Evolutionary conservation across 2,113 vertebrate species (phyloP), one percentile per base, ranked within the genome.

Genomic region (Pomatostomus ruficeps): DNA sequence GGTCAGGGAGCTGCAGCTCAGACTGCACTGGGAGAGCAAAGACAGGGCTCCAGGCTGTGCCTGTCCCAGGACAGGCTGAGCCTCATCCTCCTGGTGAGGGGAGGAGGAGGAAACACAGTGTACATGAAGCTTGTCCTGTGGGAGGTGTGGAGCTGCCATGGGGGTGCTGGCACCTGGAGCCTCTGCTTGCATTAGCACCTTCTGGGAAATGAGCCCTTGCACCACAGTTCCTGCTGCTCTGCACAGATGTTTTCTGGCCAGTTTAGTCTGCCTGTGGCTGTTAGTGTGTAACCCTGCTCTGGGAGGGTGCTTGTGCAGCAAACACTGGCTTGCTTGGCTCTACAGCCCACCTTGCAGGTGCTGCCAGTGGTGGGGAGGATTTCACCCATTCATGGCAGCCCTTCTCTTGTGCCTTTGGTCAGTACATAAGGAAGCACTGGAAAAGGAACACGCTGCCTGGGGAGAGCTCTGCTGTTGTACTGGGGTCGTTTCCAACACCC

Each of bases 51-150:
- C 31, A 33, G 40, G 40, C 51, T 17, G 14, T 40, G 33, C 33
- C 57, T 48, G 71, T 57, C 42, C 49, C 0, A 0, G 61, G 51
- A 31, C 46, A 24, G 49, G 43, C 72, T 55, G 45, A 88, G 51
- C 57, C 66, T n/a, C 1, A 0, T 62, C 28, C 17, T 48, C n/a
- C 40, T 1, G 7, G 19, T 0, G 1, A 24, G 25, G 5, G 35
- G 20, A 59, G 51, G 25, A 46, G n/a, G 23, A 0, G 9, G 93
- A 63, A 84, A 18, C 2, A 2, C 0, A 3, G 43, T 0, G 0
- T 17, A 26, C 0, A 0, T 20, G n/a, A 42, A 9, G 49, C 13
- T n/a, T 16, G n/a, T 86, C 58, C 52, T 3, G 0, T 17, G 25
- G 42, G 55, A 74, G 28, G 31, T 58, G 74, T 1, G 54, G 40